Base-by-base conservation (phyloP, 2,888 invertebrate species). In the Diaprepes abbreviatus region DNA sequence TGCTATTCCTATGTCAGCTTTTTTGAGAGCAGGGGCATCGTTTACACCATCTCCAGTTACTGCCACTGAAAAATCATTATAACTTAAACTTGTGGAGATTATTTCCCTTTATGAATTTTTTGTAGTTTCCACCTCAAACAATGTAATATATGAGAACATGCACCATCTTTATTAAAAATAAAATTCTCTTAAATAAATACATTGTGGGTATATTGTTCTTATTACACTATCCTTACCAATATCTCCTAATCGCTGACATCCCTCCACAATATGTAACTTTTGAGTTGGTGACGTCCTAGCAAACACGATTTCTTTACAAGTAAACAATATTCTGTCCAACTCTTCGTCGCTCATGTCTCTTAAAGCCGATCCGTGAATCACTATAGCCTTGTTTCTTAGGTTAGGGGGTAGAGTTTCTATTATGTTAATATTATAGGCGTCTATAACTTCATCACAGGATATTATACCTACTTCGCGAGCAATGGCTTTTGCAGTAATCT, bases 1-100 rank as follows among this genome's bases (percentile, higher is more conserved):
- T 0, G 92, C 92, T 24, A 93, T 88, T 40, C 93, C 93, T 57
- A 93, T 92, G 74, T 95, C 93, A 1, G 94, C 94, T 80, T 92
- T 91, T 75, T 93, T 91, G 52, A 95, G 85, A 4, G 94, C 94
- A 0, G 94, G 94, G 0, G 94, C 93, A 80, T 95, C 95, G 79
- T 95, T 95, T 0, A 95, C 94, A 36, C 95, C 95, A 79, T 95
- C 95, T 1, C 95, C 95, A 28, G 94, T 94, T 0, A 94, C 95
- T 9, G 94, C 94, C 33, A 95, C 94, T 79, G 92, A 74, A 38
- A 35, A 38, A 50, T 65, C n/a, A n/a, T n/a, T n/a, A n/a, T n/a
- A n/a, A n/a, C n/a, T n/a, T n/a, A n/a, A n/a, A n/a, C n/a, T n/a
- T n/a, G n/a, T n/a, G n/a, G n/a, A n/a, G n/a, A n/a, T n/a, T n/a